Conservation (phyloP, 2,113 vertebrate genomes). For the Albula goreensis region DNA sequence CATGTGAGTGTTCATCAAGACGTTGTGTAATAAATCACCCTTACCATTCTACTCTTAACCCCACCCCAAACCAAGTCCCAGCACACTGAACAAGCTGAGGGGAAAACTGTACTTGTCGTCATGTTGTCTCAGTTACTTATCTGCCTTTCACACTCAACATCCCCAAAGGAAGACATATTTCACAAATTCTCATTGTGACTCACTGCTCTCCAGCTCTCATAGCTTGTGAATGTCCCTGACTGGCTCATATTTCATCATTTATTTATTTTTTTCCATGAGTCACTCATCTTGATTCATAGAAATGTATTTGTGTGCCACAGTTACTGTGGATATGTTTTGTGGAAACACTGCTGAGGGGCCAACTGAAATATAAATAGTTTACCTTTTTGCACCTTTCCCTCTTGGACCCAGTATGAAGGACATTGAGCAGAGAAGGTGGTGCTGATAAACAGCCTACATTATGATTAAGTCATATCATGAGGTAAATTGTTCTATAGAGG, state of each 20-base stretch:
- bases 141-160: conserved; percentile 21
- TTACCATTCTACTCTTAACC: neutral
- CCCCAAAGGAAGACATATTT: conserved; percentile 31
- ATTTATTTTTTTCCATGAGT: neutral
- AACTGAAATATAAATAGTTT: conserved; percentile 22
- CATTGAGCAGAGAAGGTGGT: neutral
- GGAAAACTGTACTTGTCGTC: neutral
- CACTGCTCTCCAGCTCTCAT: conserved; percentile 1
- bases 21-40: neutral
- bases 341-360: neutral
- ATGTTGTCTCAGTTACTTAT: conserved; percentile 24
- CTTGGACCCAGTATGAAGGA: neutral
- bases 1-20: conserved; percentile 70
- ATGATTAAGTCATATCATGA: conserved; percentile 3
- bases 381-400: neutral
- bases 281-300: conserved; percentile 22
- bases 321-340: neutral
- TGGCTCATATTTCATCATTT: neutral
- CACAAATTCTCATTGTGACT: conserved; percentile 15
- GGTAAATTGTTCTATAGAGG: neutral
- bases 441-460: neutral
- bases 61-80: neutral
- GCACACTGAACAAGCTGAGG: neutral
- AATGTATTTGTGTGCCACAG: neutral
- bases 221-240: neutral